Evolutionary conservation across 2,113 vertebrate genomes (phyloP), one percentile per base, ranked within the genome.

Genomic region (Thalassarche chlororhynchos): DNA sequence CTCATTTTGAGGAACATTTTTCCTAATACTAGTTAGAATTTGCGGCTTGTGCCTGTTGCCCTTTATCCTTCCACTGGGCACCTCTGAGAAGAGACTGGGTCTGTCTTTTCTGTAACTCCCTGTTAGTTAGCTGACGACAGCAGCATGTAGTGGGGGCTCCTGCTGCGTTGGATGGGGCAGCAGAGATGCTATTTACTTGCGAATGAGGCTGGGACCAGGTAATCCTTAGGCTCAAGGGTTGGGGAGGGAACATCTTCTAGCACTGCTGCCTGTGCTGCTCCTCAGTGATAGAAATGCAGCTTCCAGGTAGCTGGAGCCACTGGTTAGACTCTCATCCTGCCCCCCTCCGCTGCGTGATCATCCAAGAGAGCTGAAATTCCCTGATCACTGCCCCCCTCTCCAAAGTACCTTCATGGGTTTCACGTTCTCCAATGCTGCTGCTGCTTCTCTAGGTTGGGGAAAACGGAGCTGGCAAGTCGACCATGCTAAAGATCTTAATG

Each of bases 401-500:
- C 0, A 0, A 74, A 76, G 26, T 38, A 34, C 21, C 42, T 79
- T 58, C 42, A 3, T 23, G 65, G 62, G 42, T 96, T 94, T 92
- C 51, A 51, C 2, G 1, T 66, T 92, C 32, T 95, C 47, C 61
- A 87, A 85, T 61, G 34, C 62, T 88, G 52, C 60, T 94, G 86
- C 60, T 91, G 46, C 91, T 95, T 86, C 82, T 89, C 60, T 95
- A 99, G 99, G 99, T 99, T 9, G 99, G 99, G 17, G 99, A 99
- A 95, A 99, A 99, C 0, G 99, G 99, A 16, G 98, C 99, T 17
- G 99, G 99, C 51, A 99, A 99, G 96, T 99, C 99, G 5, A 99
- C 99, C 26, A 98, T 99, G 97, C 98, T 99, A 55, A 99, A 99
- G 97, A 98, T 99, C 91, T 98, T 99, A 79, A 98, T 99, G 99